Base-by-base conservation (phyloP, 2,113 vertebrate species). In the Neolamprologus falcicula region DNA sequence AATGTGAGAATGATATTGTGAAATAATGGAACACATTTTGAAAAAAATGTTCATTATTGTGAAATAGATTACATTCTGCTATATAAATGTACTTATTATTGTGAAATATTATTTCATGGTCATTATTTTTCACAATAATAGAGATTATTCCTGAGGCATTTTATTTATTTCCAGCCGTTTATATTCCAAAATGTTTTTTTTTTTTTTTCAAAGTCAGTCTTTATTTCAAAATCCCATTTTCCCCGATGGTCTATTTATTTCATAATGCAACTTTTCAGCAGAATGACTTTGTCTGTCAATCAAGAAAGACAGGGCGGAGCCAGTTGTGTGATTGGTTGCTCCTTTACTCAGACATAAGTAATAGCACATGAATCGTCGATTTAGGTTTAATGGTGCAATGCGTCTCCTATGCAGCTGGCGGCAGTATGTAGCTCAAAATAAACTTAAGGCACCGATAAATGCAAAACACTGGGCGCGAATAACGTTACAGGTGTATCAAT, bases 231-330 rank as follows among this genome's bases (percentile, higher is more conserved):
- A 54, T 54, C n/a, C 53, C 6, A 0, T 24, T 54, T 54, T 54
- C 0, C 2, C 10, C n/a, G 0, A 54, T 24, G n/a, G 53, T 0
- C 53, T 54, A 54, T 54, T 54, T 54, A 4, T 54, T 54, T 54
- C 53, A 54, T 12, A 54, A 54, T 54, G 53, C 3, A 3, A 4
- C 4, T 54, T 53, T 53, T 53, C 52, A 21, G 52, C 52, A 53
- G 9, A 53, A 53, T 53, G 0, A 53, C 19, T 53, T 54, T 54
- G 52, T 52, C 17, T 52, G 50, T 52, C 50, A 52, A 19, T 52
- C 50, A 52, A n/a, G 17, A 52, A 0, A 52, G 17, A 52, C 47
- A 50, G 17, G 17, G 17, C 16, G 0, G 47, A 50, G 47, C 47
- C 47, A 50, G 7, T 50, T 50, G 47, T 50, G 47, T 50, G 47